These are phyloP conservation scores for Odontomachus brunneus DNA, from an alignment of 1,140 invertebrate species.

Conservation along the genomic window DNA sequence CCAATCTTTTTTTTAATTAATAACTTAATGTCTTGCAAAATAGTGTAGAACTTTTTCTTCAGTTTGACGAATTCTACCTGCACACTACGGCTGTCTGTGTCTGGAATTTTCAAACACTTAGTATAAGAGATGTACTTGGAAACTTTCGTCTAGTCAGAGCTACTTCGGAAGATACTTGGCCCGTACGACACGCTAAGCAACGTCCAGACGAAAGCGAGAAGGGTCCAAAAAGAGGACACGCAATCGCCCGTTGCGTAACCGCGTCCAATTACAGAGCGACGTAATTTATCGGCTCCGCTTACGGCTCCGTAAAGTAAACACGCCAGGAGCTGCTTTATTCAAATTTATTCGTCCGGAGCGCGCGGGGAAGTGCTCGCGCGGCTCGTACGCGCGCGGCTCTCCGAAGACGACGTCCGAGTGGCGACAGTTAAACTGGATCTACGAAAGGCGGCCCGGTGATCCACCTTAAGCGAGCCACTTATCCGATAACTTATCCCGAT, in stretches of 20 bases:
- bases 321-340: background rate
- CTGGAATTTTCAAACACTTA: no score
- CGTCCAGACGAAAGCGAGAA: background rate
- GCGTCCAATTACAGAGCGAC: slow-evolving; percentile 22
- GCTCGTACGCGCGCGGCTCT: background rate
- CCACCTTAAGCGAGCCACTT: slow-evolving; percentile 47
- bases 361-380: background rate
- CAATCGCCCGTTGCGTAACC: background rate
- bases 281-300: slow-evolving; percentile 11
- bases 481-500: slow-evolving; percentile 53
- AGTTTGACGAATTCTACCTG: no score
- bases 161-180: background rate
- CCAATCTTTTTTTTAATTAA: no score
- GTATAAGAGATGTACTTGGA: no score
- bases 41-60: no score
- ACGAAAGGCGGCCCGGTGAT: slow-evolving; percentile 17
- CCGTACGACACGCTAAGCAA: background rate
- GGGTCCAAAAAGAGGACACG: background rate
- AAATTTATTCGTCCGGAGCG: slow-evolving; percentile 15
- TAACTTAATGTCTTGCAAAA: no score
- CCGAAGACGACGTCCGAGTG: background rate
- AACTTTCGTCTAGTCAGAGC: no score
- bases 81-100: no score
- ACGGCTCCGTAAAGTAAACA: slow-evolving; percentile 6
- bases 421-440: slow-evolving; percentile 27